phyloP scores from a whole-genome alignment of 2,888 invertebrate genomes.

The Pachydiplax longipennis region DNA sequence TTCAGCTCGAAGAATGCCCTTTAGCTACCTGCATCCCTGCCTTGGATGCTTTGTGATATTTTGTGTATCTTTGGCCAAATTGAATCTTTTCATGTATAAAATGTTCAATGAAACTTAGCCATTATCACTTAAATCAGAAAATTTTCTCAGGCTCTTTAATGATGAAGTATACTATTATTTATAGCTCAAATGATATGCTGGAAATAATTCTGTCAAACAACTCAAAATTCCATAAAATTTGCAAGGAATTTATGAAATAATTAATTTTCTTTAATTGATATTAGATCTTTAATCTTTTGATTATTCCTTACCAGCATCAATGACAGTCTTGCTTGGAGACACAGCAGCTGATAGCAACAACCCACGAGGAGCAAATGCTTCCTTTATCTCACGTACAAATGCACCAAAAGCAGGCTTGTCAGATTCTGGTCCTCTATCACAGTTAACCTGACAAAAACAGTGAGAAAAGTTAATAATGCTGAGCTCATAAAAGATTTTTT shows the following conservation, averaged over 20 bases:
- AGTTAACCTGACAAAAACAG: conserved; percentile 71
- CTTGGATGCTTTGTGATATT: no score
- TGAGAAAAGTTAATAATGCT: no score
- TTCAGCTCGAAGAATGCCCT: no score
- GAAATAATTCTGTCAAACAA: background rate
- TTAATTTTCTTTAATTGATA: background rate
- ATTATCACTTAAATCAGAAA: no score
- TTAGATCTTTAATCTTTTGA: background rate
- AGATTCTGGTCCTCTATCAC: conserved; percentile 81
- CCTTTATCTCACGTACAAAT: conserved; percentile 74
- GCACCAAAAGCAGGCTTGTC: conserved; percentile 83
- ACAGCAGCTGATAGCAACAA: conserved; percentile 83
- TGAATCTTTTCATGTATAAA: no score
- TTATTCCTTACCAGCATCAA: conserved; percentile 70
- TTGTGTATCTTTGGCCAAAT: no score
- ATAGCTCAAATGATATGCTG: no score
- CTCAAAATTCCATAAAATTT: background rate
- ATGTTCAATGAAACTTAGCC: no score
- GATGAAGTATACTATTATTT: no score
- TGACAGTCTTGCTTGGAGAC: conserved; percentile 85
- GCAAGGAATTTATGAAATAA: background rate
- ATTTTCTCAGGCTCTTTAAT: no score
- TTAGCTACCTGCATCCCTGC: no score
- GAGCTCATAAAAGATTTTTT: background rate
- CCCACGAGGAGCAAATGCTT: conserved; percentile 71